Evolutionary conservation across 2,888 invertebrate genomes (phyloP), one percentile per base, ranked within the genome.

Genomic region (Noctua janthina): DNA sequence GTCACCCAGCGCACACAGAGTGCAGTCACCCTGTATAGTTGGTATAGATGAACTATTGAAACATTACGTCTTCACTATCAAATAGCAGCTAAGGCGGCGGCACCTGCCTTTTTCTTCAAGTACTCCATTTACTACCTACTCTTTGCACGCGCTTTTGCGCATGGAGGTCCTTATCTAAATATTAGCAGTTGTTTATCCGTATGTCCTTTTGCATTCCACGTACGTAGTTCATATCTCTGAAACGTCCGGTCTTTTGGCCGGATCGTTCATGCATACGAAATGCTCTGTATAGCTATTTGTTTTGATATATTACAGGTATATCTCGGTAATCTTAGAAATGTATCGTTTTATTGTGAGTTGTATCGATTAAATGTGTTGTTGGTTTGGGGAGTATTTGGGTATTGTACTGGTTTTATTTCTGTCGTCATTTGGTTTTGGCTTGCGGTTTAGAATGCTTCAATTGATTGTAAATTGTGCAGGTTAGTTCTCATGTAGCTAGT

Each of bases 181-280:
- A 95, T 94, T 93, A 94, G 93, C 94, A 91, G 93, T 94, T 94
- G 94, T 94, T 94, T 94, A 94, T 93, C 92, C 92, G 89, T 90
- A 88, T 92, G 93, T 93, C 92, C 92, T 93, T 94, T 94, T 93
- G 92, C 90, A 93, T 94, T 93, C 93, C 81, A 90, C 91, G 90
- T 91, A 90, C 93, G 93, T 93, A 91, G 90, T 90, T 89, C 92
- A 91, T 93, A 93, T 93, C 93, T 93, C 91, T 92, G 89, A 89
- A 92, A 91, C 88, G 92, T 92, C 93, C 93, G 92, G 90, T 90
- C 90, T 91, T 92, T 90, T 89, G 85, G 84, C 84, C 89, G 88
- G 91, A 91, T 92, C 90, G 92, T 92, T 93, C 93, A 93, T 93
- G 94, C 94, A 94, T 94, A 93, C 92, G 89, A 91, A 94, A 90